Evolutionary conservation across 2,888 invertebrate genomes (phyloP), one percentile per base, ranked within the genome.

Genomic region (Eupithecia exiguata): DNA sequence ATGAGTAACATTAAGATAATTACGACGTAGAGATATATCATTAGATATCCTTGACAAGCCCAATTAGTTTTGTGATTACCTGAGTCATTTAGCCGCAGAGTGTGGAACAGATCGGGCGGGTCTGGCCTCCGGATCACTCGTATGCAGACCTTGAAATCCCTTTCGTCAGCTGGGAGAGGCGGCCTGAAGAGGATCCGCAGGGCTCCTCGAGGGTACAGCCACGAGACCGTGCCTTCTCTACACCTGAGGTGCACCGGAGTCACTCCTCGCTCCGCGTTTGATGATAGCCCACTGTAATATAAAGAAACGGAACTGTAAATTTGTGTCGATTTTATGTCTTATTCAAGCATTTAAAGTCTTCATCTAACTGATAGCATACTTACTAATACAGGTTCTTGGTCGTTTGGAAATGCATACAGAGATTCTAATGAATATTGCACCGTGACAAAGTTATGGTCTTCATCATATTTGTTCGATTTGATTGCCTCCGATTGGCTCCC

Each of bases 161-260:
- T 89, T 81, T 95, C 95, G 76, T 93, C 94, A 36, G 93, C 92
- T 14, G 96, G 96, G 80, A 96, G 90, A 53, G 96, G 95, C 49
- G 96, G 95, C 69, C 95, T 92, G 78, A 97, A 95, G 63, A 97
- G 95, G 68, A 97, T 95, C 35, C 97, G 91, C 25, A 97, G 91
- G 0, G 97, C 97, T 0, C 97, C 97, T 10, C 96, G 95, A 0
- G 97, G 97, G 87, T 97, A 97, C 82, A 95, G 89, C 97, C 97
- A 97, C n/a, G 95, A 94, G 16, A 97, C 95, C 30, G 93, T 91
- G 38, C 97, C 97, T 76, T 96, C 96, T 30, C 96, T 95, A 84
- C 97, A 97, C 40, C 97, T 95, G 69, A 97, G 95, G 91, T 97
- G 97, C 53, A 97, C 96, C 0, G 97, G 97, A 53, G 96, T 96